Conservation (phyloP, 2,888 invertebrate genomes). For the Euclidia mi region DNA sequence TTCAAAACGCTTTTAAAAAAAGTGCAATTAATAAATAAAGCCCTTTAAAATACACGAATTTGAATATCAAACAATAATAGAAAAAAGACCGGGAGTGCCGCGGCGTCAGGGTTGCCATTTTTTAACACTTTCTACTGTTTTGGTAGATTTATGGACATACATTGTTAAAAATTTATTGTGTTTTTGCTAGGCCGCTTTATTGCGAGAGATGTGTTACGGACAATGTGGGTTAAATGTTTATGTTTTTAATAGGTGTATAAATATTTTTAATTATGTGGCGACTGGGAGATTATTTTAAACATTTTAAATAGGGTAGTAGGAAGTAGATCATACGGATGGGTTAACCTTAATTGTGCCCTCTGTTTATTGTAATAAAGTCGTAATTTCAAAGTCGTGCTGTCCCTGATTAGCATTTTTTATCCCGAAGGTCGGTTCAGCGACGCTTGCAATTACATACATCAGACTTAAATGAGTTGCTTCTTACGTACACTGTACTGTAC, state of each 20-base stretch:
- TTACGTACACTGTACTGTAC: no score
- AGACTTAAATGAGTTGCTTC: no score
- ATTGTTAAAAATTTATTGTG: conserved; percentile 44
- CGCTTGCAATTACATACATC: no score
- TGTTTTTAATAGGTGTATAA: conserved; percentile 48
- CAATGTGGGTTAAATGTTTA: conserved; percentile 48
- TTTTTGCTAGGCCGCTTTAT: conserved; percentile 44
- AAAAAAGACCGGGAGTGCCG: conserved; percentile 20
- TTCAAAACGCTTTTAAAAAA: conserved; percentile 31
- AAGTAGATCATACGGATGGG: background rate
- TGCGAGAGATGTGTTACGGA: conserved; percentile 33
- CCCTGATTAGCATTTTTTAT: no score
- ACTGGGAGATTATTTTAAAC: conserved; percentile 23
- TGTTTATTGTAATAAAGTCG: no score
- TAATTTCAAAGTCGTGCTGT: no score
- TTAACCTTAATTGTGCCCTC: background rate
- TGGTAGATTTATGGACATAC: conserved; percentile 45
- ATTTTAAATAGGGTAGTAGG: background rate
- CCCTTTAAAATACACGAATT: conserved; percentile 59
- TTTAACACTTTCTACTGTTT: conserved; percentile 46
- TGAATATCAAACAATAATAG: conserved; percentile 62
- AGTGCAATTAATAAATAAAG: conserved; percentile 50
- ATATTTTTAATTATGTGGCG: conserved; percentile 44
- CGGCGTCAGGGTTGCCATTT: conserved; percentile 49
- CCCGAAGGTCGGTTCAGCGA: no score